phyloP scores from a whole-genome alignment of 2,888 invertebrate species.

The Exephanes ischioxanthus region DNA sequence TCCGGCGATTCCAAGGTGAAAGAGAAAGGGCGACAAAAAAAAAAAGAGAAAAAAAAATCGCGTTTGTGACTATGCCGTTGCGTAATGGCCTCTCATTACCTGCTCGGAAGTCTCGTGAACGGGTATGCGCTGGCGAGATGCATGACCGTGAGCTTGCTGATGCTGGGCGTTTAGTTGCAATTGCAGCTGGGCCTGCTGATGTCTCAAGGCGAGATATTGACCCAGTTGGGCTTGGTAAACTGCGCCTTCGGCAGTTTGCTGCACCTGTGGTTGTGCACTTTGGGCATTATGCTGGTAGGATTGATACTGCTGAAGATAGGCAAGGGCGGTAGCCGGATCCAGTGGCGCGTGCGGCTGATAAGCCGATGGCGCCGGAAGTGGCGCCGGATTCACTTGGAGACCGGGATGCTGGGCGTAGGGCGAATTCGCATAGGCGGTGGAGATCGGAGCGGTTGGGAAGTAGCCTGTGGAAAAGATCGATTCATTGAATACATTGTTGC shows the following conservation, averaged over 20 bases:
- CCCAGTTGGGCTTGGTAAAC: conserved; percentile 75
- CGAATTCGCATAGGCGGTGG: conserved; percentile 58
- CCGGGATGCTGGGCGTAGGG: conserved; percentile 30
- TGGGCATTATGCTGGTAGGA: conserved; percentile 70
- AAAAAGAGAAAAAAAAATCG: not conserved
- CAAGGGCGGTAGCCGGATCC: conserved; percentile 72
- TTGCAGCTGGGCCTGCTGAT: conserved; percentile 69
- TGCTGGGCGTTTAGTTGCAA: conserved; percentile 54
- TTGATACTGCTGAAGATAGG: conserved; percentile 74
- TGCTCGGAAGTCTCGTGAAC: conserved; percentile 60
- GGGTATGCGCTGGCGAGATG: conserved; percentile 46
- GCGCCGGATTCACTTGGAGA: conserved; percentile 30
- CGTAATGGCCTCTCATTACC: conserved; percentile 58
- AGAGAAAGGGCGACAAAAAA: not conserved
- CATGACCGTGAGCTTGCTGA: conserved; percentile 61
- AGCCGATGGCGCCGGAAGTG: conserved; percentile 4
- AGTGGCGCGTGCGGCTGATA: conserved; percentile 68
- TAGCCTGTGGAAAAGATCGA: conserved; percentile 48
- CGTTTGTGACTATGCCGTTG: not conserved
- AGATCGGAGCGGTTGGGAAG: conserved; percentile 58
- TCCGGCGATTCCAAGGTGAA: conserved; percentile 1
- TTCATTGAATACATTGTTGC: not conserved
- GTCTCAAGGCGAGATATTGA: conserved; percentile 73
- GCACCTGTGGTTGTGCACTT: conserved; percentile 65
- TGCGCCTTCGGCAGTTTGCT: conserved; percentile 63